Evolutionary conservation across 2,113 vertebrate species (phyloP).

Genomic region (Microcebus jonahi): DNA sequence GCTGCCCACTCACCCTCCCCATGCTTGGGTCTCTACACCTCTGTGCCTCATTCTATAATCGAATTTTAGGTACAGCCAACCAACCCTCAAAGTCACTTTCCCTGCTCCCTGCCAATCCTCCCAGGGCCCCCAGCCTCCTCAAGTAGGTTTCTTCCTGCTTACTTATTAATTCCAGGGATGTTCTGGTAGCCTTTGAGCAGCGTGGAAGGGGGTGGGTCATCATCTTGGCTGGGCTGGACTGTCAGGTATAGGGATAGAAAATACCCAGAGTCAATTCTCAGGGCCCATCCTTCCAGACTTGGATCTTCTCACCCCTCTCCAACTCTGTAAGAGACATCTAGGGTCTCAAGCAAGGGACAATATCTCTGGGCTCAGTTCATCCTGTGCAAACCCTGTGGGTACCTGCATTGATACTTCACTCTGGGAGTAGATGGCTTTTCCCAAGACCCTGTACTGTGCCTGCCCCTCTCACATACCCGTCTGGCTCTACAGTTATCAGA

Average conservation of each 20-base stretch:
- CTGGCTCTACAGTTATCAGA: background rate
- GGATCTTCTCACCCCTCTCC: background rate
- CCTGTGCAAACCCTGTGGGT: background rate
- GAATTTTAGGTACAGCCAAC: background rate
- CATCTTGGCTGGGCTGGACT: constrained; percentile 89
- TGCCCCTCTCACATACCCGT: background rate
- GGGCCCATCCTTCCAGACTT: background rate
- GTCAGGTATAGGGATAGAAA: constrained; percentile 22
- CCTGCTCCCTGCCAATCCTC: background rate
- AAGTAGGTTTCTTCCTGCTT: constrained; percentile 52
- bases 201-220: constrained; percentile 88
- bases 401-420: background rate
- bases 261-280: constrained; percentile 33
- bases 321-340: background rate
- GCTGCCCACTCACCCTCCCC: background rate
- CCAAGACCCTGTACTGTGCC: background rate
- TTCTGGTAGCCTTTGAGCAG: constrained; percentile 90
- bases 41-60: background rate
- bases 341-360: background rate
- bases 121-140: background rate
- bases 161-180: constrained; percentile 88
- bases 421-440: background rate
- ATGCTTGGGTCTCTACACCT: background rate
- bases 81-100: background rate
- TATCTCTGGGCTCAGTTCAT: background rate